Evolutionary conservation across 2,888 invertebrate species (phyloP).

Genomic region (Nemotelus nigrinus): DNA sequence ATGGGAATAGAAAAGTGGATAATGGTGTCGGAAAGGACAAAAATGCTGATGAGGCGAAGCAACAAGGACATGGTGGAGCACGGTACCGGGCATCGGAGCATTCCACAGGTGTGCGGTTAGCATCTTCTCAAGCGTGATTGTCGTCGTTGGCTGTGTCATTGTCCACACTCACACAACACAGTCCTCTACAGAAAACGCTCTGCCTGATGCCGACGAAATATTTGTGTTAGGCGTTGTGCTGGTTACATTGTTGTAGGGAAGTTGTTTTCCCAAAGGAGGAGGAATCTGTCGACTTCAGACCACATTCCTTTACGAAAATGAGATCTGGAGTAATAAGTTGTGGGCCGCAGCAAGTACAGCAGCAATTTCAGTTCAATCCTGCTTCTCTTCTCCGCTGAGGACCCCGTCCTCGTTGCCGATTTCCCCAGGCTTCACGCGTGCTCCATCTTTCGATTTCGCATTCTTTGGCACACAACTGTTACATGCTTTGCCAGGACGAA

Average conservation of each 20-base stretch:
- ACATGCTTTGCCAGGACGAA: neutral
- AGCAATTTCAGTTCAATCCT: no score
- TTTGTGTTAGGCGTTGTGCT: no score
- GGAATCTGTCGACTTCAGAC: no score
- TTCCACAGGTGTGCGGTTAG: conserved; percentile 43
- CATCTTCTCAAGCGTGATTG: conserved; percentile 17
- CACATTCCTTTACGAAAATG: no score
- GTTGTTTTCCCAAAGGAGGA: no score
- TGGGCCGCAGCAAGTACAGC: no score
- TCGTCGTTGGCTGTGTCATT: conserved; percentile 7
- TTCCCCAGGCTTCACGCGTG: conserved; percentile 8
- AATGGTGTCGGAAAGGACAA: neutral
- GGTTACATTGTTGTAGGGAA: no score
- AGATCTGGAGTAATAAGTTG: no score
- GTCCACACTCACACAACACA: conserved; percentile 12
- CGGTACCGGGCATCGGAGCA: conserved; percentile 7
- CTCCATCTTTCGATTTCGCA: neutral
- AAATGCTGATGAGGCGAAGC: neutral
- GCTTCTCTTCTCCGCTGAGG: no score
- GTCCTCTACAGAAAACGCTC: neutral
- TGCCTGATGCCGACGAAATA: conserved; percentile 6
- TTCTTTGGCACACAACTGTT: neutral
- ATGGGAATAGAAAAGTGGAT: neutral
- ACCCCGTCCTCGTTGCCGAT: neutral
- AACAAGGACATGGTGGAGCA: conserved; percentile 15